Percentiles rank a stretch among this genome's conserved stretches.
phyloP scores from a whole-genome alignment of 2,888 invertebrate genomes.

The Watsonalla binaria region DNA sequence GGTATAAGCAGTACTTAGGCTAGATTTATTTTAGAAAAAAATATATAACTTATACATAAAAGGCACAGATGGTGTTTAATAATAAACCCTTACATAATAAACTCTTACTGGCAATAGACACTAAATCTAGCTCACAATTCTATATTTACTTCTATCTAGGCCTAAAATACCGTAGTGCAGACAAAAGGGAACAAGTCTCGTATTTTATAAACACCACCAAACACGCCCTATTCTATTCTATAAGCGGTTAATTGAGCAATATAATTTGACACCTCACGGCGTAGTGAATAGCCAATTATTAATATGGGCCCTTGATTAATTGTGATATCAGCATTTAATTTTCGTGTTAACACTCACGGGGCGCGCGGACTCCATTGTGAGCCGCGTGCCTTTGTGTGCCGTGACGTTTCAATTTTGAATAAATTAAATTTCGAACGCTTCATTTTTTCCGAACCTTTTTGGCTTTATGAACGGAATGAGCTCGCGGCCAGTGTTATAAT shows the following conservation, averaged over 20 bases:
- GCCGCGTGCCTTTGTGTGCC: constrained; percentile 66
- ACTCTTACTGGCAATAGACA: too few relatives aligned
- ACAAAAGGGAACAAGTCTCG: constrained; percentile 26
- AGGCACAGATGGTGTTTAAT: too few relatives aligned
- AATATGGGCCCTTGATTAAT: constrained; percentile 78
- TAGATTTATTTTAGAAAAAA: too few relatives aligned
- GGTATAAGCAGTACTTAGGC: too few relatives aligned
- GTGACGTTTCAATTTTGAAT: constrained; percentile 79
- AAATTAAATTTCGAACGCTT: constrained; percentile 79
- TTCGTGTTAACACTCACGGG: constrained; percentile 74
- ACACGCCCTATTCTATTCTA: constrained; percentile 71
- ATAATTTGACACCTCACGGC: constrained; percentile 77
- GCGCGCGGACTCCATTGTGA: constrained; percentile 61
- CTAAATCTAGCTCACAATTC: too few relatives aligned
- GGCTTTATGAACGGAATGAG: constrained; percentile 54
- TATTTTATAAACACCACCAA: constrained; percentile 55
- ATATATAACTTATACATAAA: too few relatives aligned
- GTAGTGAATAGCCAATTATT: constrained; percentile 77
- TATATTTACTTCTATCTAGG: not conserved
- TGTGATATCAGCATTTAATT: constrained; percentile 80
- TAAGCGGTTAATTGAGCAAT: constrained; percentile 74
- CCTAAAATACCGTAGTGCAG: not conserved
- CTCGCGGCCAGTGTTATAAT: constrained; percentile 68
- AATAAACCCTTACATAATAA: too few relatives aligned
- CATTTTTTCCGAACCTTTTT: constrained; percentile 67